Evolutionary conservation across 2,888 invertebrate species (phyloP), one percentile per base, ranked within the genome.

Genomic region (Perithous albicinctus): DNA sequence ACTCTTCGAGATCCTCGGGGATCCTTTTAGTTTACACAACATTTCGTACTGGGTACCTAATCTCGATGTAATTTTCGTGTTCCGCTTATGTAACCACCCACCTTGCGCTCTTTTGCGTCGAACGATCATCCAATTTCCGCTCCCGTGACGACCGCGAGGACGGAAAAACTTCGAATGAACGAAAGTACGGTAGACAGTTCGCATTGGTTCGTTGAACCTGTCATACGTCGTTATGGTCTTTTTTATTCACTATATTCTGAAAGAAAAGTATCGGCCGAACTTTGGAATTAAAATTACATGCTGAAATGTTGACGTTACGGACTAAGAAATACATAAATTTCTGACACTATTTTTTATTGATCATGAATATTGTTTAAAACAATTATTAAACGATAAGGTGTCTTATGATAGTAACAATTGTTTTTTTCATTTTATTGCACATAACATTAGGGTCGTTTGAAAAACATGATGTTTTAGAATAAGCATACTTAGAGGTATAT

Each of bases 1-100:
- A 61, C 66, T 66, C 63, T 69, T 18, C 29, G 41, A 20, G 43
- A 15, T n/a, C 20, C 41, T 35, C 66, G 23, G 61, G 23, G 72
- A 83, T 81, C 51, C 77, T 85, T 80, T 78, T 82, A 83, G 78
- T 83, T 85, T 83, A 83, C 85, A 78, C 46, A 77, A 84, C 48
- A 78, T 78, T 83, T 80, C 77, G 74, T 70, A 48, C 54, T 32
- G 41, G n/a, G 48, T 51, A 59, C 77, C 83, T 78, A 85, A 84
- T 82, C 67, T 82, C 76, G 63, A 63, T 43, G 78, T 82, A 83
- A 84, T 83, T 85, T 75, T 77, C 78, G 74, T 74, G 75, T 82
- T 80, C 82, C 82, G 75, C 76, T 80, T 78, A 74, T 67, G 35
- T 75, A 41, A 66, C 46, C 74, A 77, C 66, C 80, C 83, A 82